phyloP scores from a whole-genome alignment of 2,797 vertebrate genomes.

The Triplophysa bombifrons region DNA sequence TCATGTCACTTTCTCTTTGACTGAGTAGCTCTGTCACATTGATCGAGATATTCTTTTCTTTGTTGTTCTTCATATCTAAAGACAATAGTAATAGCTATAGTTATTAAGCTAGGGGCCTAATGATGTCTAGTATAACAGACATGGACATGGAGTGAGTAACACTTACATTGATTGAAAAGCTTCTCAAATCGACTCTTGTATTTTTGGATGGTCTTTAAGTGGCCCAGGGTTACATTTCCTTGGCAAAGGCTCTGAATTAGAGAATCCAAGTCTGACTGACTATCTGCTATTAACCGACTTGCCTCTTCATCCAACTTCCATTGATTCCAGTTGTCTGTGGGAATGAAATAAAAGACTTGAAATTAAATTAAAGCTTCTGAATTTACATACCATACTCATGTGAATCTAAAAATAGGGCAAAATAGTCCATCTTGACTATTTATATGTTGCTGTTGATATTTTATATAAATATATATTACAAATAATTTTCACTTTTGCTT shows the following conservation, averaged over 20 bases:
- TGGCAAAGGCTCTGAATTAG: conserved; percentile 66
- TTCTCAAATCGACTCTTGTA: conserved; percentile 63
- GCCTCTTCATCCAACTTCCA: conserved; percentile 62
- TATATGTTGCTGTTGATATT: no score
- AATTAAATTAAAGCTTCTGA: no score
- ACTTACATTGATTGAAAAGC: conserved; percentile 70
- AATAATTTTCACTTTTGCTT: no score
- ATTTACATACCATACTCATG: not conserved
- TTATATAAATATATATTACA: no score
- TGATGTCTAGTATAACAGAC: not conserved
- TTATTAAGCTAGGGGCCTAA: not conserved
- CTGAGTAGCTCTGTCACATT: conserved; percentile 58
- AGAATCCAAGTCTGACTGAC: conserved; percentile 39
- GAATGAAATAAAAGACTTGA: not conserved
- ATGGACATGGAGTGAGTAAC: not conserved
- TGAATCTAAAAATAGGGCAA: not conserved
- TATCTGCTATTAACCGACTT: conserved; percentile 50
- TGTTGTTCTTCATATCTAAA: conserved; percentile 63
- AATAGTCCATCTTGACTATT: not conserved
- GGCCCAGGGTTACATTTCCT: conserved; percentile 63
- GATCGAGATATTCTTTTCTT: conserved; percentile 39
- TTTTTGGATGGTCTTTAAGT: conserved; percentile 68
- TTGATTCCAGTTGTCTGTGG: conserved; percentile 64
- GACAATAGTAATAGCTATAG: conserved; percentile 32
- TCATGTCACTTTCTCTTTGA: conserved; percentile 67